Percentiles rank a stretch among this genome's conserved stretches.
phyloP scores from a whole-genome alignment of 2,797 vertebrate genomes.

The Pyrocephalus nanus region DNA sequence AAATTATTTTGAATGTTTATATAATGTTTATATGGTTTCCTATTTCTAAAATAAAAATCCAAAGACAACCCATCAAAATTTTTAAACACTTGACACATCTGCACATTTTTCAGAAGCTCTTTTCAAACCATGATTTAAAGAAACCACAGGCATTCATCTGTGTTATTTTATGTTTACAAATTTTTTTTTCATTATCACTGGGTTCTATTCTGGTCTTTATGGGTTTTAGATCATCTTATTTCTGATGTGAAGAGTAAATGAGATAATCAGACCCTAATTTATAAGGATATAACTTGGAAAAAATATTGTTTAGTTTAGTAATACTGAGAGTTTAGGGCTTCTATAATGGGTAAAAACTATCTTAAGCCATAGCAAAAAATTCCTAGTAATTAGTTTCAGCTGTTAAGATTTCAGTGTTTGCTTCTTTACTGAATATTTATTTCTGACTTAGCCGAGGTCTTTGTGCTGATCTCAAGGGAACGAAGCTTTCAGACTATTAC shows the following conservation, averaged over 20 bases:
- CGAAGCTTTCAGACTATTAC: neutral
- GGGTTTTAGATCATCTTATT: neutral
- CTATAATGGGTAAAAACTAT: neutral
- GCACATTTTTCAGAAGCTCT: neutral
- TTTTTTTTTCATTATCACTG: neutral
- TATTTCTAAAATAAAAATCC: neutral
- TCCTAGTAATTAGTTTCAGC: neutral
- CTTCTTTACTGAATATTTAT: neutral
- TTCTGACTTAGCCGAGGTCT: neutral
- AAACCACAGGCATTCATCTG: neutral
- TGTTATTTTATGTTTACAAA: neutral
- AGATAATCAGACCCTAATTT: neutral
- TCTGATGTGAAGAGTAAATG: neutral
- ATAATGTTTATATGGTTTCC: neutral
- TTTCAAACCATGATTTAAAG: neutral
- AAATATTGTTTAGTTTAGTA: neutral
- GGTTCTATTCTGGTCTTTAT: neutral
- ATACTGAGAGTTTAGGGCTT: neutral
- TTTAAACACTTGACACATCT: neutral
- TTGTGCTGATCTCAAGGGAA: neutral
- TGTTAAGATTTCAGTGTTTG: neutral
- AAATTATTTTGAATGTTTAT: neutral
- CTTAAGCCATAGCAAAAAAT: neutral
- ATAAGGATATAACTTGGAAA: neutral
- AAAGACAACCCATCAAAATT: fast-evolving